phyloP scores from a whole-genome alignment of 2,113 vertebrate genomes.

The Aptenodytes forsteri region DNA sequence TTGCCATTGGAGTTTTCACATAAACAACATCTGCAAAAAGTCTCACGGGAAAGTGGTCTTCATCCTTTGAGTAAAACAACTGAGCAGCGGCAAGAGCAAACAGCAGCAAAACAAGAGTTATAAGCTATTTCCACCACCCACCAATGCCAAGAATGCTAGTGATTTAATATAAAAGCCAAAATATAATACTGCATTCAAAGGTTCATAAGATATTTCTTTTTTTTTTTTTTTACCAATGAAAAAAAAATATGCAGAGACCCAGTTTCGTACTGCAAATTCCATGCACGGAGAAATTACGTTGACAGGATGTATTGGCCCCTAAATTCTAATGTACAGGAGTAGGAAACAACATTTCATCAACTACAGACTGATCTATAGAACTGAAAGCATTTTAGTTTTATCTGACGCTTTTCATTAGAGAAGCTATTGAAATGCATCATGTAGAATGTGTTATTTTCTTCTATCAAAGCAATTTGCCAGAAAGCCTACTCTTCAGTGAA shows the following conservation, averaged over 20 bases:
- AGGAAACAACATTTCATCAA: conserved; percentile 19
- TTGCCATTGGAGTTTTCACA: neutral
- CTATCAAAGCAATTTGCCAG: conserved; percentile 40
- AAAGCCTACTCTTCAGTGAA: conserved; percentile 23
- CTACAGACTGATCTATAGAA: neutral
- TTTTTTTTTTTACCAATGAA: neutral
- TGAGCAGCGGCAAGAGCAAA: neutral
- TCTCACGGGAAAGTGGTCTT: neutral
- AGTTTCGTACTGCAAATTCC: neutral
- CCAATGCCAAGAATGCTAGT: neutral
- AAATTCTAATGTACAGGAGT: neutral
- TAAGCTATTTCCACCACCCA: neutral
- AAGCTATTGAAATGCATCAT: conserved; percentile 9
- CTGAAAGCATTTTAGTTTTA: conserved; percentile 11
- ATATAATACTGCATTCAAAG: neutral
- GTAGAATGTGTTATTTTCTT: conserved; percentile 41
- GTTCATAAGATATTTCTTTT: neutral
- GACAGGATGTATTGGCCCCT: conserved; percentile 7
- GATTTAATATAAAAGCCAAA: conserved; percentile 10
- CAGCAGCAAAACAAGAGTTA: neutral
- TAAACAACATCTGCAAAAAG: neutral
- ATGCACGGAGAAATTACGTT: neutral
- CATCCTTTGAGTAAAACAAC: neutral
- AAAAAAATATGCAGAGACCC: neutral
- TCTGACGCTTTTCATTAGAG: conserved; percentile 23